Evolutionary conservation across 2,797 vertebrate genomes (phyloP).

Genomic region (Vespertilio murinus): DNA sequence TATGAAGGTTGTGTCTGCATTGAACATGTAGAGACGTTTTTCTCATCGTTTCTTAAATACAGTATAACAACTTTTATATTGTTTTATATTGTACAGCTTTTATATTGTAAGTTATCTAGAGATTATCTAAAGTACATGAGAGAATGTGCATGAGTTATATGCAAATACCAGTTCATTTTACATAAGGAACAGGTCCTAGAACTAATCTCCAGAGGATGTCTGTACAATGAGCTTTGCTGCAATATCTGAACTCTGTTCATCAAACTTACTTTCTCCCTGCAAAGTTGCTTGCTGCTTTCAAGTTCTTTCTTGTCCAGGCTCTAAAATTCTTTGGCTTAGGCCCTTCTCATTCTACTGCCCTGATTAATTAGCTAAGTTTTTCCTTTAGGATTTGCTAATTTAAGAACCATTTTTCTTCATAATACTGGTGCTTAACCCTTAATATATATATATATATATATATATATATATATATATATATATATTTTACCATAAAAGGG

Average conservation of each 20-base stretch:
- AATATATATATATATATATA: not conserved
- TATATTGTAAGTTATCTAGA: not conserved
- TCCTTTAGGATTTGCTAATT: constrained; percentile 4
- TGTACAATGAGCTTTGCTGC: not conserved
- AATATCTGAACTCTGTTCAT: not conserved
- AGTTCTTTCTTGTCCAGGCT: not conserved
- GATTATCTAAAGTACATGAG: not conserved
- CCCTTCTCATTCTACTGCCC: not conserved
- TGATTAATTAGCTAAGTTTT: not conserved
- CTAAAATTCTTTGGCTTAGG: not conserved
- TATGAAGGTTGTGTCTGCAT: not conserved
- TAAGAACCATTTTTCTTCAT: not conserved
- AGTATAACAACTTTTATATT: not conserved
- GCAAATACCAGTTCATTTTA: not conserved
- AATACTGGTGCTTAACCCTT: not conserved
- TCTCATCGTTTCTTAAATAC: not conserved
- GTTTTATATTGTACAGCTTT: too few relatives aligned
- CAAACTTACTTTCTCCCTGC: not conserved
- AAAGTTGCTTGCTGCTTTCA: not conserved
- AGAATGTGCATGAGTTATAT: not conserved
- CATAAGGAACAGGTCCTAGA: not conserved
- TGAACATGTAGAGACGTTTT: not conserved
- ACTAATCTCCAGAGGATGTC: not conserved
- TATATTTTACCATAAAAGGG: not conserved
- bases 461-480: too few relatives aligned